A percentile compares a stretch with the other conserved stretches of the same genome.
phyloP scores from a whole-genome alignment of 92 coral and sea anemone species.

The Epizoanthus stellaris region DNA sequence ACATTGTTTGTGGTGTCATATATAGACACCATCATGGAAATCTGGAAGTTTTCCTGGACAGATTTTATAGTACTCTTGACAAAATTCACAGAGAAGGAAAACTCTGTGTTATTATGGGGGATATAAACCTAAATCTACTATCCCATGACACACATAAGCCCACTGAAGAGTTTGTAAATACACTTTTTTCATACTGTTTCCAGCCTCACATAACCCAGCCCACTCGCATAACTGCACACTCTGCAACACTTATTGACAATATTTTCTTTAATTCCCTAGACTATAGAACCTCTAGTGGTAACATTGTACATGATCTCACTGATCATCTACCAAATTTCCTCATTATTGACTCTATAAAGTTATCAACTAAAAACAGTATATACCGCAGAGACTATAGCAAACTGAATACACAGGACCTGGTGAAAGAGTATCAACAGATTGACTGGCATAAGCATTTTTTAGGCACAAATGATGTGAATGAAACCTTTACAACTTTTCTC shows the following conservation, averaged over 20 bases:
- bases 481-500: constrained; percentile 46
- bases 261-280: constrained; percentile 32
- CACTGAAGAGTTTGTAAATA: constrained; percentile 44
- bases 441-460: constrained; percentile 38
- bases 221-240: constrained; percentile 30
- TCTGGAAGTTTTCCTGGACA: constrained; percentile 15
- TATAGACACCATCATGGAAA: constrained; percentile 44
- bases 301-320: background rate
- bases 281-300: constrained; percentile 28
- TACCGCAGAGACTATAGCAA: constrained; percentile 16
- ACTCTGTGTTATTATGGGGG: constrained; percentile 41
- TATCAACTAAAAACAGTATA: constrained; percentile 4
- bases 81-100: constrained; percentile 38
- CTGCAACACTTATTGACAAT: constrained; percentile 40
- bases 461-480: constrained; percentile 45
- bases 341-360: constrained; percentile 13
- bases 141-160: constrained; percentile 7
- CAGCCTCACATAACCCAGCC: constrained; percentile 42
- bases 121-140: constrained; percentile 40
- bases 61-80: constrained; percentile 18
- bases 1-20: constrained; percentile 19
- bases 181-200: constrained; percentile 8
- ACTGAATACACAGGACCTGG: constrained; percentile 1
- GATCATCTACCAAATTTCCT: too few species aligned
- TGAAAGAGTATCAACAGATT: constrained; percentile 12